These are phyloP conservation scores for Ganaspis sp. DNA, from an alignment of 1,140 invertebrate species.

Conservation along the genomic window DNA sequence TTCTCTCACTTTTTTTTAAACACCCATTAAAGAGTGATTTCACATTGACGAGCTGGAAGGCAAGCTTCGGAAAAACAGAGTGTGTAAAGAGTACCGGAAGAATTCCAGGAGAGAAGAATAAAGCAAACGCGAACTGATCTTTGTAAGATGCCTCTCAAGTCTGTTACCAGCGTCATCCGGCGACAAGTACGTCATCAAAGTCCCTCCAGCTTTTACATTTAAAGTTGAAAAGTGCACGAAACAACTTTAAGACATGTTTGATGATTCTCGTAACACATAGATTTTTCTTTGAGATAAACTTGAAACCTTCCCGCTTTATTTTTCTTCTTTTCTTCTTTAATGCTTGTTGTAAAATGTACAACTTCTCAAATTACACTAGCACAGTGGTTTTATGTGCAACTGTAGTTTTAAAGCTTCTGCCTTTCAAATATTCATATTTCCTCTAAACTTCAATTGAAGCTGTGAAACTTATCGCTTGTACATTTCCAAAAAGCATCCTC, in stretches of 20 bases:
- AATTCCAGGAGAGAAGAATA: neutral
- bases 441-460: too few species aligned
- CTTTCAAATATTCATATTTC: neutral
- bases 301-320: neutral
- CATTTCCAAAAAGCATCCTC: too few species aligned
- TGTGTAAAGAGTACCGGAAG: neutral
- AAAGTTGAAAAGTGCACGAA: conserved; percentile 21
- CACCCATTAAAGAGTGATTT: conserved; percentile 9
- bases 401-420: neutral
- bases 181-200: conserved; percentile 19
- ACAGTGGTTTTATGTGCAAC: neutral
- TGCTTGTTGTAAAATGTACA: neutral
- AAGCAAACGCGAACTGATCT: neutral
- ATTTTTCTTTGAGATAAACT: conserved; percentile 3
- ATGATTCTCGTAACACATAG: neutral
- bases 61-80: neutral
- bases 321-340: neutral
- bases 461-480: too few species aligned
- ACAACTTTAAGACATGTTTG: conserved; percentile 25
- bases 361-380: neutral
- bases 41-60: neutral
- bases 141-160: conserved; percentile 22
- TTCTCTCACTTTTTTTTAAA: neutral
- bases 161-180: neutral
- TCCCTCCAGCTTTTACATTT: conserved; percentile 10